These are phyloP conservation scores for Porites australiensis DNA, from an alignment of 64 coral and sea anemone genomes.

Conservation along the genomic window DNA sequence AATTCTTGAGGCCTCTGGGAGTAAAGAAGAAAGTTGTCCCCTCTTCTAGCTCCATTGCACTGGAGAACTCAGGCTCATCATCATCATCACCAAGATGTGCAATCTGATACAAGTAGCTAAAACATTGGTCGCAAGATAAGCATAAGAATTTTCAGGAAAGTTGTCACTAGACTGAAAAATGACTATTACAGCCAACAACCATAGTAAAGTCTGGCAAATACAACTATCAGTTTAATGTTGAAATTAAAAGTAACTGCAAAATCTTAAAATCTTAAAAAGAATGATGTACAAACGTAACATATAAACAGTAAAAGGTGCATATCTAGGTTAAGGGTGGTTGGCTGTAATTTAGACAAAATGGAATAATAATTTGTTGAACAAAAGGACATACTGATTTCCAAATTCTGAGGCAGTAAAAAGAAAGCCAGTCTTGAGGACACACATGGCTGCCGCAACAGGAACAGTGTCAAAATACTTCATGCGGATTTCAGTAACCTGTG, in stretches of 20 bases:
- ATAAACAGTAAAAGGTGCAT: too few relatives aligned
- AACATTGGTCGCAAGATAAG: not conserved
- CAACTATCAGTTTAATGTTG: too few relatives aligned
- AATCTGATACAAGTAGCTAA: slow-evolving; percentile 98
- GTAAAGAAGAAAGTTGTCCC: slow-evolving; percentile 98
- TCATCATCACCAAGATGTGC: slow-evolving; percentile 99
- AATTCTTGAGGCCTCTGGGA: slow-evolving; percentile 91
- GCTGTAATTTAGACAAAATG: too few relatives aligned
- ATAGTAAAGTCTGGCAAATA: too few relatives aligned
- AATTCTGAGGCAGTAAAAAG: slow-evolving; percentile 97
- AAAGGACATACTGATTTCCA: slow-evolving; percentile 95
- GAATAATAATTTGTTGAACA: too few relatives aligned
- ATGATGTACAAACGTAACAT: too few relatives aligned
- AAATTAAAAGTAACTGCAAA: too few relatives aligned
- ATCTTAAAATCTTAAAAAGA: too few relatives aligned
- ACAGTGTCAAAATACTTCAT: slow-evolving; percentile 99
- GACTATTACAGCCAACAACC: too few relatives aligned
- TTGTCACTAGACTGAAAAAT: too few relatives aligned
- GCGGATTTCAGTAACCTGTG: slow-evolving; percentile 90
- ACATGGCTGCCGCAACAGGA: slow-evolving; percentile 83
- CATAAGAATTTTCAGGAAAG: too few relatives aligned
- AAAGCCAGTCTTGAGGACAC: slow-evolving; percentile 97
- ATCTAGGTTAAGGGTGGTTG: not conserved
- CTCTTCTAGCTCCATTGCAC: slow-evolving; percentile 94
- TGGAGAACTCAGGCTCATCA: slow-evolving; percentile 98